Conservation (phyloP, 2,113 vertebrate species). For the Protobothrops flavoviridis region DNA sequence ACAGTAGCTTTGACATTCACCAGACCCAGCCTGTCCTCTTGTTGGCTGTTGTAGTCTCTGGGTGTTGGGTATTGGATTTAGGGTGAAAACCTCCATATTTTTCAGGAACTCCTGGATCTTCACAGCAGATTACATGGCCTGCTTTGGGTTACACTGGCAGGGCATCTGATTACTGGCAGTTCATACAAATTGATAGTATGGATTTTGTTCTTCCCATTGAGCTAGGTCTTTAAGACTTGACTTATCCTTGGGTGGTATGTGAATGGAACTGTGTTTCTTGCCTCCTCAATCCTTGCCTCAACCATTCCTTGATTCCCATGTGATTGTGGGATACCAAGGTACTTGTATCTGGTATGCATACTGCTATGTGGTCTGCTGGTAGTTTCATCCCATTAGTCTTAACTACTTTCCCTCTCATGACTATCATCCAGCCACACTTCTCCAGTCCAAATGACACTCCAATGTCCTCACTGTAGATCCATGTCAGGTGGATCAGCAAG, state of each 20-base stretch:
- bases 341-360: not conserved
- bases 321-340: not conserved
- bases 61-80: not conserved
- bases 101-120: not conserved
- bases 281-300: not conserved
- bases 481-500: not conserved
- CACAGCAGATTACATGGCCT: not conserved
- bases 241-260: not conserved
- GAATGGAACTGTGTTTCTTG: not conserved
- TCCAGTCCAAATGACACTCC: not conserved
- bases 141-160: not conserved
- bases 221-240: not conserved
- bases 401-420: not conserved
- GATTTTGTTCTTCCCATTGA: not conserved
- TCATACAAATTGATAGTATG: not conserved
- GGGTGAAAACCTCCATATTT: not conserved
- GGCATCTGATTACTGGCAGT: not conserved
- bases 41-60: not conserved
- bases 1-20: too few relatives aligned
- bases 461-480: not conserved
- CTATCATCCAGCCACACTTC: not conserved
- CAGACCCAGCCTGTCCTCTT: too few relatives aligned
- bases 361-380: not conserved
- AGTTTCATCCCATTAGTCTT: not conserved
- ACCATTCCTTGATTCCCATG: not conserved